Base-by-base conservation (phyloP, 37 sponge, comb jelly and placozoan genomes). In the Diacarnus erythraeanus region DNA sequence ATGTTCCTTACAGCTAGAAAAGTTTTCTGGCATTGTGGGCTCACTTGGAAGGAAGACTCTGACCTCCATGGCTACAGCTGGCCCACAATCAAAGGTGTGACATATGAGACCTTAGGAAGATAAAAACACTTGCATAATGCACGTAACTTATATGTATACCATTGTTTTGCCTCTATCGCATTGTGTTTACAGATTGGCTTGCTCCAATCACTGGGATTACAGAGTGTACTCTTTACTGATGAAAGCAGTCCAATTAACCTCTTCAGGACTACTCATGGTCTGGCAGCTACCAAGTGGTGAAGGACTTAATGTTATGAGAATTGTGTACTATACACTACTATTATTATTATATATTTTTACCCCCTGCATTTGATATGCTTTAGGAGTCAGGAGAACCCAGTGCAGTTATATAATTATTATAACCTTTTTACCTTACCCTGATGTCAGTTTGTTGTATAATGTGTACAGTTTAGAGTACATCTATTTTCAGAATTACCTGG, bases 211-310 rank as follows among this genome's bases (percentile, higher is more conserved):
- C 94, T 93, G 1, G 94, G 94, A 0, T 44, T 93, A 17, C 75
- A 88, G 86, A 86, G 80, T 36, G 61, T 77, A 0, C 64, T 93
- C 25, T 47, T 89, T 34, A 93, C 94, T 30, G 94, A 93, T 79
- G 94, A 91, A 21, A 77, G 89, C 51, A 93, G 79, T 27, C 91
- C 91, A 2, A 31, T 93, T 71, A 89, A 93, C 72, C 41, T 93
- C 26, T 89, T 80, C 69, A 78, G 77, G 42, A 44, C 69, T 22
- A 42, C 92, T 31, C 66, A 83, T 27, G 75, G 75, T 17, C 2
- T 40, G 18, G 25, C 29, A 64, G 8, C 64, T 54, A 17, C 56
- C 56, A 54, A 20, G 56, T 17, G 17, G 17, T 54, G 56, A 54
- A 54, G 17, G 10, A 54, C 10, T 10, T 20, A 20, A 54, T 54